Conservation (phyloP, 2,113 vertebrate genomes). For the Morone saxatilis region DNA sequence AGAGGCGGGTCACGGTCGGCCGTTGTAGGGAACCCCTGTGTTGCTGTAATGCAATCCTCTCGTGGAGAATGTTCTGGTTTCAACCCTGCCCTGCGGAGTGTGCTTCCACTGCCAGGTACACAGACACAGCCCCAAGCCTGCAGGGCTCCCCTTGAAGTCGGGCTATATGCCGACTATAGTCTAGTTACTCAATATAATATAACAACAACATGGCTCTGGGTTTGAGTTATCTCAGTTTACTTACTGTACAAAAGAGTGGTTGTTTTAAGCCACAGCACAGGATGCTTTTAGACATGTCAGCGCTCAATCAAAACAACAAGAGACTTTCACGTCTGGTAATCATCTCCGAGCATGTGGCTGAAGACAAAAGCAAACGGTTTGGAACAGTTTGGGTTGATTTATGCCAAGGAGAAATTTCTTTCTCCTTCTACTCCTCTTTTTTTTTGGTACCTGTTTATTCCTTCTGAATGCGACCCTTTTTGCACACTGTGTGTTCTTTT, state of each 20-base stretch:
- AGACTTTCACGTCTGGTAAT: constrained; percentile 74
- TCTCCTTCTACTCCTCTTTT: constrained; percentile 26
- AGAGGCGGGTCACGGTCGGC: constrained; percentile 66
- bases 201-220: constrained; percentile 56
- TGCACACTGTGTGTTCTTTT: constrained; percentile 23
- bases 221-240: constrained; percentile 64
- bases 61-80: constrained; percentile 78
- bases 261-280: constrained; percentile 61
- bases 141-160: constrained; percentile 72
- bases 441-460: constrained; percentile 69
- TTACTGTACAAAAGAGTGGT: constrained; percentile 46
- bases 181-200: constrained; percentile 71
- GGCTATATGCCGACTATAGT: constrained; percentile 54
- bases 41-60: constrained; percentile 77
- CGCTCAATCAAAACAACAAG: constrained; percentile 79
- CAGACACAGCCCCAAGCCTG: constrained; percentile 70
- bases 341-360: constrained; percentile 75
- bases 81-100: constrained; percentile 72
- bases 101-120: constrained; percentile 77
- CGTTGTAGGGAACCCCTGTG: constrained; percentile 72
- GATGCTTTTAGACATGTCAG: constrained; percentile 74
- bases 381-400: constrained; percentile 65
- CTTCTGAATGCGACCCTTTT: constrained; percentile 32
- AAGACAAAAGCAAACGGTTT: constrained; percentile 70
- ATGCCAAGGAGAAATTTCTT: constrained; percentile 55